These are phyloP conservation scores for Eupithecia subfuscata DNA, from an alignment of 2,888 invertebrate species.

Conservation along the genomic window DNA sequence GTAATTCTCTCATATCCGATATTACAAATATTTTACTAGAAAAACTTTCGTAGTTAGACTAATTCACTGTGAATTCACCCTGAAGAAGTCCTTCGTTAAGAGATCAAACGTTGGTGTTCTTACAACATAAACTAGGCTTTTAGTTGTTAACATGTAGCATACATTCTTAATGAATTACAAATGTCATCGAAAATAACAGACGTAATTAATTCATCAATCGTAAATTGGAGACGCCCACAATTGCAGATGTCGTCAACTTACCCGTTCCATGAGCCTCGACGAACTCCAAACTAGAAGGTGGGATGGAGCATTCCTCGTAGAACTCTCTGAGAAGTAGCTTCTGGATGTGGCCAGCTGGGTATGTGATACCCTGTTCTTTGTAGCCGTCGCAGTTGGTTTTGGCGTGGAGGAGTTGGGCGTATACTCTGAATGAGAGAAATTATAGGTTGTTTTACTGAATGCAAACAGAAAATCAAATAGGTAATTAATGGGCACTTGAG, in stretches of 20 bases:
- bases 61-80: too few species aligned
- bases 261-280: slow-evolving; percentile 95
- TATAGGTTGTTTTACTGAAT: not conserved
- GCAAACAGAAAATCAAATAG: not conserved
- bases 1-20: too few species aligned
- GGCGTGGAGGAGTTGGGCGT: slow-evolving; percentile 89
- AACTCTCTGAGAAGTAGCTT: slow-evolving; percentile 85
- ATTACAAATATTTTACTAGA: too few species aligned
- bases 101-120: too few species aligned
- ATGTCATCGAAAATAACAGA: not conserved
- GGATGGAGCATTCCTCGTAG: slow-evolving; percentile 87
- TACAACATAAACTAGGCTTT: not conserved
- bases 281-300: slow-evolving; percentile 88
- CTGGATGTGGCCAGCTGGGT: slow-evolving; percentile 86
- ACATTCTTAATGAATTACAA: not conserved
- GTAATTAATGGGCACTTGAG: too few species aligned
- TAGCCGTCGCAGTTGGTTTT: slow-evolving; percentile 93
- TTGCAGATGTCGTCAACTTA: slow-evolving; percentile 42
- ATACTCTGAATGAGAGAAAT: slow-evolving; percentile 70
- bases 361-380: slow-evolving; percentile 88
- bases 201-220: not conserved
- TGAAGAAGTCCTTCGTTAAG: too few species aligned
- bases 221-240: too few species aligned
- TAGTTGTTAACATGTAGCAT: not conserved
- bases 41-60: too few species aligned